A percentile compares a stretch with the other conserved stretches of the same genome.
phyloP scores from a whole-genome alignment of 2,797 vertebrate species.

The Helicolenus hilgendorfi region DNA sequence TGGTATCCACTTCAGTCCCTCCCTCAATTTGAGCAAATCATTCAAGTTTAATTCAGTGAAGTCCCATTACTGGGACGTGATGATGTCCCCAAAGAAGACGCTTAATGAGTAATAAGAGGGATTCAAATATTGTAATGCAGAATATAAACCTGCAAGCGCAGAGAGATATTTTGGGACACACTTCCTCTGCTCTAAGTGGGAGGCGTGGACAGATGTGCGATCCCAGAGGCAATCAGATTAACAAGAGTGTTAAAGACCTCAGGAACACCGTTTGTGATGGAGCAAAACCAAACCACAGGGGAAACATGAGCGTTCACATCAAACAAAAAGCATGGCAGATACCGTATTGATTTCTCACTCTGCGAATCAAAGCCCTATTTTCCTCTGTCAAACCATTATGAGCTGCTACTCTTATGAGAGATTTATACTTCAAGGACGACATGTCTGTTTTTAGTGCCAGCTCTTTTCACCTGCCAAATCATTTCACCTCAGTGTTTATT shows the following conservation, averaged over 20 bases:
- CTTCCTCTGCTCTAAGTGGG: conserved; percentile 49
- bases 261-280: neutral
- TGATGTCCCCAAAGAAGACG: neutral
- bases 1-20: neutral
- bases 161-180: neutral
- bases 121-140: neutral
- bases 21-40: neutral
- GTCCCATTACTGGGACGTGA: neutral
- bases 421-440: conserved; percentile 22
- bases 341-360: conserved; percentile 39
- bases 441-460: conserved; percentile 10
- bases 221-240: conserved; percentile 52
- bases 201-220: conserved; percentile 49
- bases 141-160: neutral
- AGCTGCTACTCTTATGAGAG: neutral
- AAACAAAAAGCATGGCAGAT: conserved; percentile 33
- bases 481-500: conserved; percentile 21
- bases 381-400: neutral
- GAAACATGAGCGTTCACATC: conserved; percentile 36
- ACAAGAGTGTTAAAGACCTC: conserved; percentile 56
- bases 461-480: conserved; percentile 22
- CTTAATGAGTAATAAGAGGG: neutral
- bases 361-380: conserved; percentile 14
- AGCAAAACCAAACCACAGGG: conserved; percentile 50
- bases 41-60: neutral